A percentile compares a stretch with the other conserved stretches of the same genome.
phyloP scores from a whole-genome alignment of 2,113 vertebrate species.

The Pachypanchax playfairii region DNA sequence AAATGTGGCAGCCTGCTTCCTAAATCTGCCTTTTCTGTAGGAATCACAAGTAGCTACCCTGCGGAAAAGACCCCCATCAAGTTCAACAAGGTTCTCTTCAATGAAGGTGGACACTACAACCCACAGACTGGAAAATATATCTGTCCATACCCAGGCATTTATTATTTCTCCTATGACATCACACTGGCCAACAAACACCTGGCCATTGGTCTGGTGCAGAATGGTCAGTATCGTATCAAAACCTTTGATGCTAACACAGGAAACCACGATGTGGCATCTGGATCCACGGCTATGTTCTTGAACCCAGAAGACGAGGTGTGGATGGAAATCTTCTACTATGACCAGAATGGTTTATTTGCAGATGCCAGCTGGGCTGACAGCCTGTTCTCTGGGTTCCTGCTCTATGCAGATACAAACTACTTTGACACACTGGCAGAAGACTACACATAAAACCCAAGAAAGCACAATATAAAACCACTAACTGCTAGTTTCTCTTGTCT shows the following conservation, averaged over 20 bases:
- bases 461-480: constrained; percentile 4
- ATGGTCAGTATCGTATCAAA: constrained; percentile 92
- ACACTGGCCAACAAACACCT: constrained; percentile 98
- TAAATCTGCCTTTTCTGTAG: constrained; percentile 94
- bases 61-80: constrained; percentile 88
- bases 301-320: constrained; percentile 97
- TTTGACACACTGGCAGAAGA: constrained; percentile 91
- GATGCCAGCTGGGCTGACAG: constrained; percentile 96
- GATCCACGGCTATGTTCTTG: constrained; percentile 91
- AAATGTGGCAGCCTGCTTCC: constrained; percentile 91
- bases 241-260: constrained; percentile 98
- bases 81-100: constrained; percentile 96
- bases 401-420: constrained; percentile 94
- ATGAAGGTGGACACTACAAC: constrained; percentile 94
- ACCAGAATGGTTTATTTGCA: constrained; percentile 96
- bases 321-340: constrained; percentile 95
- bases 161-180: constrained; percentile 98
- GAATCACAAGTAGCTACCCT: constrained; percentile 97
- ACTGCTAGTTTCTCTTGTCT: constrained; percentile 13
- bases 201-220: constrained; percentile 93
- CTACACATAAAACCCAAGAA: constrained; percentile 65
- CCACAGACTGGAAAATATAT: constrained; percentile 93
- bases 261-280: constrained; percentile 95
- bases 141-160: constrained; percentile 93
- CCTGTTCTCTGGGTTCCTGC: constrained; percentile 95